A percentile compares a stretch with the other conserved stretches of the same genome.
phyloP scores from a whole-genome alignment of 2,113 vertebrate species.

The Barbus barbus region DNA sequence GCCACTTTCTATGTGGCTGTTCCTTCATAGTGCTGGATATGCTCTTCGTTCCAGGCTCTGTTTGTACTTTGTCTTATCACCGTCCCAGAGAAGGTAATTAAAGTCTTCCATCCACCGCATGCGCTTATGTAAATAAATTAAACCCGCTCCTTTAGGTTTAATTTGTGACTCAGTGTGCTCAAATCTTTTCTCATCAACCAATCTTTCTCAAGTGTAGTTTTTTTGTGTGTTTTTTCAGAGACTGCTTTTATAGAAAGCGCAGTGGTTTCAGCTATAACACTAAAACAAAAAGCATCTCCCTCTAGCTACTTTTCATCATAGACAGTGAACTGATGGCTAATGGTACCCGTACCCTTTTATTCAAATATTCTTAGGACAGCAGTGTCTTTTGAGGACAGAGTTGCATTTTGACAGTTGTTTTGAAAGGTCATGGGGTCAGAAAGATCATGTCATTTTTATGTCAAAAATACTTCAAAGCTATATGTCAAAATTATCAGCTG shows the following conservation, averaged over 20 bases:
- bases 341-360: neutral
- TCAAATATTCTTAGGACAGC: neutral
- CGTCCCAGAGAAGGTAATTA: conserved; percentile 36
- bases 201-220: neutral
- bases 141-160: conserved; percentile 28
- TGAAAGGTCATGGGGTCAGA: neutral
- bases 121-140: conserved; percentile 38
- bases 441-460: neutral
- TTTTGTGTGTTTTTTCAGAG: neutral
- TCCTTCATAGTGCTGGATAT: conserved; percentile 5
- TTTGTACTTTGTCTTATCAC: conserved; percentile 37
- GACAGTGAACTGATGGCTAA: conserved; percentile 9
- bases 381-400: neutral
- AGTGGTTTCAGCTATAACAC: conserved; percentile 8
- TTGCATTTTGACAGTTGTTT: neutral
- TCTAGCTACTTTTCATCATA: neutral
- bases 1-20: neutral
- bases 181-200: conserved; percentile 2
- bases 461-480: too few relatives aligned
- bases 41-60: neutral
- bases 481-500: neutral
- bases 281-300: conserved; percentile 1
- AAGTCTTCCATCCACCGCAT: neutral
- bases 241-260: conserved; percentile 15
- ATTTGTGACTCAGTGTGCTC: conserved; percentile 12